Base-by-base conservation (phyloP, 2,888 invertebrate genomes). In the Galerucella calmariensis region DNA sequence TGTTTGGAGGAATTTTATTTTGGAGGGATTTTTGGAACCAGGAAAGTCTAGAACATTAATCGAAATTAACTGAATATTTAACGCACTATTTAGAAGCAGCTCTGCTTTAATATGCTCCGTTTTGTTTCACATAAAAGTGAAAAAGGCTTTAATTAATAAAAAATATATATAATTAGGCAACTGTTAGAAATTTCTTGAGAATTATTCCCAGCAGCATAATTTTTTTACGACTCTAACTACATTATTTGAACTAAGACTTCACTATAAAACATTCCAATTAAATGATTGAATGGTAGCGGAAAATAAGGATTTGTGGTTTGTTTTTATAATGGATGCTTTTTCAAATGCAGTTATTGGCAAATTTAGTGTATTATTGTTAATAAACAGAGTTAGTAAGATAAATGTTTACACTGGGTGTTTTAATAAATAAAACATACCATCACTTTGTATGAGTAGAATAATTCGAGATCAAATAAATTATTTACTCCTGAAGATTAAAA, bases 381-480 rank as follows among this genome's bases (percentile, higher is more conserved):
- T 67, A 20, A 35, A 27, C 53, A 41, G n/a, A 27, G 20, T 56
- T 20, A 53, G 8, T 53, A 10, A 16, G 67, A 53, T 53, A 56
- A 27, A 41, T n/a, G 58, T 67, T 67, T 58, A 58, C 58, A 67
- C 41, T 58, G 58, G 41, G 44, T 67, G 67, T 58, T 35, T 8
- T 35, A 8, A 35, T 35, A 8, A 35, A 35, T 6, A 35, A 35
- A 35, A 35, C 8, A 11, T 44, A 35, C 35, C 35, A 35, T 48
- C 14, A 48, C 5, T 14, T 48, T 14, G 5, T 14, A 48, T 14
- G 11, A 14, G 48, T 48, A 48, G 48, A 48, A 12, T 12, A 12
- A 1, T 1, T 48, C 2, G 48, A 12, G 12, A 12, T 12, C 12
- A n/a, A n/a, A n/a, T n/a, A n/a, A n/a, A n/a, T 48, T 48, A 12